Conservation (phyloP, 30 jellyfish, hydroid and myxozoan genomes). For the Phacellophora camtschatica region DNA sequence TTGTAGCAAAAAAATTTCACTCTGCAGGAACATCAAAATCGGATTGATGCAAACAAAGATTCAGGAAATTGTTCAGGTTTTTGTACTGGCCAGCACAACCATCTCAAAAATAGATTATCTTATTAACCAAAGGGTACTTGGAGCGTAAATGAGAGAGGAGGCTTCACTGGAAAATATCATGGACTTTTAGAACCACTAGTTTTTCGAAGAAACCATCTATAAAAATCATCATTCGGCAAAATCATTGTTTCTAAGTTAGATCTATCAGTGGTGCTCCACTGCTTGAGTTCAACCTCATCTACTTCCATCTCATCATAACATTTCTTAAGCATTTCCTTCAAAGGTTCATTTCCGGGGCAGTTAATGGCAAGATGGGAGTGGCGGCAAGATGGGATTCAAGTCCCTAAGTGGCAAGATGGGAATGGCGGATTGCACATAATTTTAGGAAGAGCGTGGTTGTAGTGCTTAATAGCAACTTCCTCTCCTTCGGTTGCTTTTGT, state of each 20-base stretch:
- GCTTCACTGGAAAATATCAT: too few species aligned
- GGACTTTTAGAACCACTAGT: not conserved
- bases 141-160: too few species aligned
- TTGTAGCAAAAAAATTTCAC: conserved; percentile 67
- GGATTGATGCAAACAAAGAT: conserved; percentile 29
- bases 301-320: conserved; percentile 7
- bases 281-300: conserved; percentile 1
- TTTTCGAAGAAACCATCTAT: not conserved
- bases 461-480: not conserved
- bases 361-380: conserved; percentile 9
- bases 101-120: conserved; percentile 20
- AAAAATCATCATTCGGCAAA: not conserved
- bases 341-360: conserved; percentile 39
- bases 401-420: conserved; percentile 24
- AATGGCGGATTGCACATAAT: conserved; percentile 41
- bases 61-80: not conserved
- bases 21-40: conserved; percentile 47
- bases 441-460: conserved; percentile 20
- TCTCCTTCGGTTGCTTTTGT: not conserved
- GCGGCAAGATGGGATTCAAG: too few species aligned
- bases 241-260: conserved; percentile 17
- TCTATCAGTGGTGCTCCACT: conserved; percentile 41
- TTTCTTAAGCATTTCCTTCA: not conserved
- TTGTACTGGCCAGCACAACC: conserved; percentile 53
- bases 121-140: too few species aligned